These are phyloP conservation scores for Drosophila gaucha DNA, from an alignment of 2,888 invertebrate species.

Conservation along the genomic window DNA sequence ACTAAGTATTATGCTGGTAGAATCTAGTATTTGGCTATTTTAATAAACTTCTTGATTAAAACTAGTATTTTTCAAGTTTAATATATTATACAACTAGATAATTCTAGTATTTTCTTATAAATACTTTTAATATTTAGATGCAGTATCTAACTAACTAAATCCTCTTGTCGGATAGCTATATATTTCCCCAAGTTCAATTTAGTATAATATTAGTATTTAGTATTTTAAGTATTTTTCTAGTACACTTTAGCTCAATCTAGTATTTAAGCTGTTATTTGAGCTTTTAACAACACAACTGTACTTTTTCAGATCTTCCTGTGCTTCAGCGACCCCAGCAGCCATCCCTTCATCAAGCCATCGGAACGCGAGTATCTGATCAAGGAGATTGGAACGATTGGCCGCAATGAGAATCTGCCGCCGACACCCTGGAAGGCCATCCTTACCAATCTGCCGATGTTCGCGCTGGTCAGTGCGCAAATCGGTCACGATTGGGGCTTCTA, in stretches of 20 bases:
- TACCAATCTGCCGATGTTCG: slow-evolving; percentile 89
- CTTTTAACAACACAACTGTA: neutral
- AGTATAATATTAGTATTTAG: neutral
- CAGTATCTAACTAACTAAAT: neutral
- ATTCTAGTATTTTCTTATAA: neutral
- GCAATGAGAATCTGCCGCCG: slow-evolving; percentile 86
- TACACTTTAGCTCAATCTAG: neutral
- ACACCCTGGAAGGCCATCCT: slow-evolving; percentile 91
- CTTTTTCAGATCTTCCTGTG: slow-evolving; percentile 86
- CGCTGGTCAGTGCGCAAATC: slow-evolving; percentile 90
- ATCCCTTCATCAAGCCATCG: slow-evolving; percentile 90
- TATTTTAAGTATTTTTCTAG: neutral
- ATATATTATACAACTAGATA: neutral
- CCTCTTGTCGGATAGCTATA: too few species aligned
- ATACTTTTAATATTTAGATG: neutral
- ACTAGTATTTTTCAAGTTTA: neutral
- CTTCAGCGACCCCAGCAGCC: slow-evolving; percentile 89
- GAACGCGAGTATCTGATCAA: slow-evolving; percentile 89
- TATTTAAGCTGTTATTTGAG: neutral
- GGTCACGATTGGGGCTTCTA: slow-evolving; percentile 89
- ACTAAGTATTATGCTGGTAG: neutral
- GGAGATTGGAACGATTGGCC: slow-evolving; percentile 87
- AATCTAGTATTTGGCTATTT: neutral
- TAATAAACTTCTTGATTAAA: neutral
- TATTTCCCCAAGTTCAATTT: neutral